Base-by-base conservation (phyloP, 2,888 invertebrate species). In the Eupeodes luniger region DNA sequence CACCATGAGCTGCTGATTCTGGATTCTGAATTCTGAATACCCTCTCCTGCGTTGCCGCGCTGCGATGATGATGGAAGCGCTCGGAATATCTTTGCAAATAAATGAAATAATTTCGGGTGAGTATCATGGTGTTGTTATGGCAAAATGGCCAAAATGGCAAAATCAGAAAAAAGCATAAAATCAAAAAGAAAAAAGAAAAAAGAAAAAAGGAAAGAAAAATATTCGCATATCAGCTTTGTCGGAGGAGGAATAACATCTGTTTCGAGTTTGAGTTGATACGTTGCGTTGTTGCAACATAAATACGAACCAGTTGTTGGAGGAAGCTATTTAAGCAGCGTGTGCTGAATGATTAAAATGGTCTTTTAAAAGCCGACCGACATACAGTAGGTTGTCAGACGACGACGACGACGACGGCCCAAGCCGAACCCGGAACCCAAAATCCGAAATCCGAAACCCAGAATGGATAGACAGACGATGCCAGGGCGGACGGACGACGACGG, bases 21-120 rank as follows among this genome's bases (percentile, higher is more conserved):
- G 19, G 19, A 55, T 55, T 55, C 55, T 19, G 40, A 40, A 27
- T 49, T 49, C 66, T 47, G 47, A 81, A 64, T 81, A 77, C 40
- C 74, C 34, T 44, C 64, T 36, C 14, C 55, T 12, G 6, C 44
- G 7, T 9, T 44, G 7, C 40, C 2, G 9, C 1, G 44, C 10
- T 47, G 47, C 10, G 10, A 16, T 19, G 51, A 44, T 62, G 62
- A 64, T 47, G 64, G 72, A 59, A 62, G 75, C 67, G 75, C 67
- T 80, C 16, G 55, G 81, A 81, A 85, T 85, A 84, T 88, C 77
- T 77, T 88, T 88, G 88, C 67, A 74, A 88, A 81, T 85, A 85
- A 85, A 88, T 85, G 88, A 88, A 88, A 88, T 88, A 85, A 88
- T 88, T 88, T 88, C 53, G 81, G 77, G 11, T 51, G 59, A 78